Evolutionary conservation across 2,797 vertebrate genomes (phyloP), one percentile per base, ranked within the genome.

Genomic region (Acrocephalus scirpaceus): DNA sequence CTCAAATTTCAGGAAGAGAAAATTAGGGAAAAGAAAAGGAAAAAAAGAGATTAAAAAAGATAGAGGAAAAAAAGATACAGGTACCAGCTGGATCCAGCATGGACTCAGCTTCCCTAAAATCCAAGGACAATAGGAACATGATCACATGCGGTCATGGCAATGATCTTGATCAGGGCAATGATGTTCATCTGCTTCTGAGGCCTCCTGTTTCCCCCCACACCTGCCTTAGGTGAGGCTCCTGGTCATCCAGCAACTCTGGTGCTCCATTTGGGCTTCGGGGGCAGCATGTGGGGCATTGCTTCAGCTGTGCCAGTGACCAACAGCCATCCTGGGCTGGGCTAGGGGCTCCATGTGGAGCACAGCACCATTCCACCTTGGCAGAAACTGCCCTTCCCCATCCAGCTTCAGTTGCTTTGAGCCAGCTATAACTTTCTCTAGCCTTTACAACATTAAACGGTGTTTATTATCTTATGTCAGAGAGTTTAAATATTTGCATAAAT

Each of bases 121-220:
- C 27, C 45, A 45, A 45, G 38, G 22, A 32, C 27, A 51, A 4
- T 2, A 32, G 27, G 27, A 18, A 13, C 5, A 16, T 13, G 27
- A 51, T 5, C 10, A 51, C 5, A 4, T 13, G 18, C 0, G 0
- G 16, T 56, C 50, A 25, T 25, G 13, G 16, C 16, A 32, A 16
- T 38, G 21, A 12, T 16, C 4, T 21, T 38, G 13, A 16, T 61
- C 21, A n/a, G 42, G 20, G 11, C 14, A 44, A 10, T 58, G 11
- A 44, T 51, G 17, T n/a, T 60, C 51, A 13, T 38, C n/a, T 57
- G 30, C 26, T 67, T 12, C 38, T 71, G 38, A 36, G 47, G 11
- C 6, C 21, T 22, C 38, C n/a, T 45, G 15, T 58, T 22, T 30
- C 13, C 5, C 16, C 25, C 17, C 11, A 9, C 10, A 26, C 26